Evolutionary conservation across 2,113 vertebrate genomes (phyloP), one percentile per base, ranked within the genome.

Genomic region (Fukomys damarensis): DNA sequence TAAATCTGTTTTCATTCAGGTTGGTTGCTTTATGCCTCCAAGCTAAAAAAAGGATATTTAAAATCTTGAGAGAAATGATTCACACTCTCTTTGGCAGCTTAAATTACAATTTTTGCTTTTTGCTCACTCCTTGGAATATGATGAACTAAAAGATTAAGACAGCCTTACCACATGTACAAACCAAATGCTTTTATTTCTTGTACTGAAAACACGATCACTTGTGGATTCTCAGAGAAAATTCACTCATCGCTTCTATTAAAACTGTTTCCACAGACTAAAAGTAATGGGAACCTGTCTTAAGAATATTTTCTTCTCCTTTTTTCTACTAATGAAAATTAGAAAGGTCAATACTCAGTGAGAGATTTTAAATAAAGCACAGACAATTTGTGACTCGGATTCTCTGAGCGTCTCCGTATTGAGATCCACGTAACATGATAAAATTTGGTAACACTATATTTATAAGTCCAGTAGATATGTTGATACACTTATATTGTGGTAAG

Each of bases 11-110:
- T 98, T 97, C 96, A 98, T 97, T 98, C 97, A 98, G 95, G 95
- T 97, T 77, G 87, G 88, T 90, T 97, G 76, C 95, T 97, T 96
- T 97, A 96, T 97, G 96, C 92, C 95, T 97, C 41, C 74, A 95
- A 96, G 95, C 96, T 98, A 98, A 96, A 97, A 97, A 97, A 96
- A 85, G 70, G 87, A 96, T 97, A 96, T 95, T 98, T 96, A 97
- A 98, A 98, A 98, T 98, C 96, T 97, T 96, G 96, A 94, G 96
- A 96, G 96, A 97, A 98, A 97, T 97, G 97, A 97, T 98, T 98
- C 98, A 97, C 97, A 98, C 97, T 96, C 77, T 95, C 54, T 86
- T 96, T 98, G 98, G 97, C 98, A 98, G 96, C 77, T 85, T 93
- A 95, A 91, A 63, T 96, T 96, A 96, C 95, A 98, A 88, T 96